Percentiles rank a stretch among this genome's conserved stretches.
phyloP scores from a whole-genome alignment of 1,140 invertebrate genomes.

The Heliconius himera region DNA sequence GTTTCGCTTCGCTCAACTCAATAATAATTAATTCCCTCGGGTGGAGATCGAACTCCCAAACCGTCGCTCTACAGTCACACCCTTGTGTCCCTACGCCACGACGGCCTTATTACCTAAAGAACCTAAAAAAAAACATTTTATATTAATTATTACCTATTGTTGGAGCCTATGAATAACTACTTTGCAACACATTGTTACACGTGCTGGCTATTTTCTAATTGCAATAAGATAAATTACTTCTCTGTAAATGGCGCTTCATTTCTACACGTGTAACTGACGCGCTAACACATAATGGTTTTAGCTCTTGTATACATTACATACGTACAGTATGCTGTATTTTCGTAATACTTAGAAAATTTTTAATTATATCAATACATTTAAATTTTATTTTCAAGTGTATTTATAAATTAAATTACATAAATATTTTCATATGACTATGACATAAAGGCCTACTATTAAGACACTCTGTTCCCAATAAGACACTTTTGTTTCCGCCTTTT shows the following conservation, averaged over 20 bases:
- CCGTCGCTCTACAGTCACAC: too few species aligned
- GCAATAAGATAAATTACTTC: conserved; percentile 24
- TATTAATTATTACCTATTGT: neutral
- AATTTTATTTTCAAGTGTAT: neutral
- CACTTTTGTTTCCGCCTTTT: too few species aligned
- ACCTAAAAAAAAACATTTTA: neutral
- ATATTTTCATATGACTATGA: too few species aligned
- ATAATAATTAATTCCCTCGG: too few species aligned
- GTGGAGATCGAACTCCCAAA: too few species aligned
- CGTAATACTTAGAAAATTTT: neutral
- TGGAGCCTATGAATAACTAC: neutral
- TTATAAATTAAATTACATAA: too few species aligned
- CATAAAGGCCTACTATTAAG: too few species aligned
- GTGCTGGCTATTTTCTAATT: conserved; percentile 13
- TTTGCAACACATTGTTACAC: neutral
- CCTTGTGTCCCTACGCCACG: too few species aligned
- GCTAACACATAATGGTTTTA: neutral
- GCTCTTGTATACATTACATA: neutral
- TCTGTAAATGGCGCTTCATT: conserved; percentile 15
- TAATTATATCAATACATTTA: neutral
- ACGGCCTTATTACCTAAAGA: too few species aligned
- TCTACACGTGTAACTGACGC: conserved; percentile 14
- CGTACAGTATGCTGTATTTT: neutral
- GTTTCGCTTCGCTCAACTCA: too few species aligned
- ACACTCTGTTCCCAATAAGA: too few species aligned